Conservation (phyloP, 2,888 invertebrate species). For the Temnothorax rugatulus region DNA sequence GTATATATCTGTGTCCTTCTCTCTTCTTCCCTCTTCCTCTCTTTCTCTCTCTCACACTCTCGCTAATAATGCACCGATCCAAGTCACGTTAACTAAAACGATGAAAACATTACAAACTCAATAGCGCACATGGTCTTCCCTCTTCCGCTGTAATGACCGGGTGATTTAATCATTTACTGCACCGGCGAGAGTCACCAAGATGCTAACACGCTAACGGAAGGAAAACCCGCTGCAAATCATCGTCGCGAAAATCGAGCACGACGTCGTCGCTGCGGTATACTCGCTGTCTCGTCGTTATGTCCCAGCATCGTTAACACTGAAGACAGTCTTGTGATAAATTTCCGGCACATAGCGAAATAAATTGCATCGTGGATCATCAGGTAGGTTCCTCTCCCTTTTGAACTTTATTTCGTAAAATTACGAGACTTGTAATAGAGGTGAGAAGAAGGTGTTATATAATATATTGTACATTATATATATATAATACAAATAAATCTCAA, state of each 20-base stretch:
- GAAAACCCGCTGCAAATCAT: constrained; percentile 45
- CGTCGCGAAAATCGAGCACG: constrained; percentile 38
- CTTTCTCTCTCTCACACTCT: neutral
- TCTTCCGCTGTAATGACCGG: constrained; percentile 59
- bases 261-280: constrained; percentile 1
- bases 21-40: neutral
- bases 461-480: neutral
- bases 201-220: constrained; percentile 17
- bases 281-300: constrained; percentile 10
- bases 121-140: constrained; percentile 15
- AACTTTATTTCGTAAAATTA: constrained; percentile 19
- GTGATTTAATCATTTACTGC: constrained; percentile 61
- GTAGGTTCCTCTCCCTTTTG: constrained; percentile 23
- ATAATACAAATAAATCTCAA: neutral
- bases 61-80: constrained; percentile 73
- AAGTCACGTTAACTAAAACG: constrained; percentile 67
- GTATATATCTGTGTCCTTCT: constrained; percentile 36
- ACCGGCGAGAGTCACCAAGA: constrained; percentile 37
- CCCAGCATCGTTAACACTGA: constrained; percentile 28
- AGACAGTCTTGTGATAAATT: constrained; percentile 51
- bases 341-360: constrained; percentile 36
- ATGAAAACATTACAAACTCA: constrained; percentile 56
- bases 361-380: constrained; percentile 53
- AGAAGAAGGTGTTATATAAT: neutral
- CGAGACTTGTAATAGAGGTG: neutral